These are phyloP conservation scores for Hyperoplus lanceolatus DNA, from an alignment of 2,797 vertebrate genomes.

Conservation along the genomic window DNA sequence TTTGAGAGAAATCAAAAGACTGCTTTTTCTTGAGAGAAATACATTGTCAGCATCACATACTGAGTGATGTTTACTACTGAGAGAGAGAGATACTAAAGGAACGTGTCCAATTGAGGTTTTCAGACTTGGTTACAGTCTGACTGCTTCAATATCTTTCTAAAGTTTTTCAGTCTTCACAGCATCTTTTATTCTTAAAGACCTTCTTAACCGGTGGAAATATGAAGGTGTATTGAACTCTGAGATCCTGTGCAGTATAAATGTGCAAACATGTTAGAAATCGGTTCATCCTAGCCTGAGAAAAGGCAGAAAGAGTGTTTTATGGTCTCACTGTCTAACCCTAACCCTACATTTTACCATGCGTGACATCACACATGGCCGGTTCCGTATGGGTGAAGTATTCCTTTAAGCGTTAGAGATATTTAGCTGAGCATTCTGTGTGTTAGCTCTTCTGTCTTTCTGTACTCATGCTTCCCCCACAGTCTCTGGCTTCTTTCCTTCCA, in stretches of 20 bases:
- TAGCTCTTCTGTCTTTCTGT: not conserved
- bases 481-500: conserved; percentile 16
- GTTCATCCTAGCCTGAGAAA: too few relatives aligned
- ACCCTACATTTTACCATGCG: too few relatives aligned
- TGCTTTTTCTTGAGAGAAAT: not conserved
- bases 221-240: too few relatives aligned
- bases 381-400: too few relatives aligned
- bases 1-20: conserved; percentile 1
- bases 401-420: not conserved
- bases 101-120: not conserved
- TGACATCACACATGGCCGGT: too few relatives aligned
- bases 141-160: not conserved
- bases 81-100: not conserved
- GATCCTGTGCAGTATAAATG: too few relatives aligned
- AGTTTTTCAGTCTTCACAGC: not conserved
- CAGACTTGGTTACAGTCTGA: not conserved
- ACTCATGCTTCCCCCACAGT: not conserved
- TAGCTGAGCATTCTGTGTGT: not conserved
- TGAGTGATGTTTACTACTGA: not conserved
- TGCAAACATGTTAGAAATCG: too few relatives aligned
- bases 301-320: too few relatives aligned
- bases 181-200: not conserved
- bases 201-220: too few relatives aligned
- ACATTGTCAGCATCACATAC: not conserved
- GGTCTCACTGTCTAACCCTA: too few relatives aligned